These are phyloP conservation scores for Zoanthus solanderi DNA, from an alignment of 92 coral and sea anemone species.

Conservation along the genomic window DNA sequence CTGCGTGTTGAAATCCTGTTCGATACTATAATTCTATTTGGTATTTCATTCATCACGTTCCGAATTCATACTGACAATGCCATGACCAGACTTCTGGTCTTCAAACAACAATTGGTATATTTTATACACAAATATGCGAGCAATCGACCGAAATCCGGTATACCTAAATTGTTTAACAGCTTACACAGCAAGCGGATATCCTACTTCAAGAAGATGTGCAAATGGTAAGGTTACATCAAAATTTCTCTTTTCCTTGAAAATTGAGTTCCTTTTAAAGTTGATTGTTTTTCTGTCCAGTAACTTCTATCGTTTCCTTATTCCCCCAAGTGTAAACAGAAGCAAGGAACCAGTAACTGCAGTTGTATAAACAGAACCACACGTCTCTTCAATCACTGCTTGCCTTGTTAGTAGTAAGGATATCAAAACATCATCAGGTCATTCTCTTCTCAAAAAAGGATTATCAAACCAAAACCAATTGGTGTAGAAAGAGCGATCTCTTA, in stretches of 20 bases:
- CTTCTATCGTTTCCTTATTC: no score
- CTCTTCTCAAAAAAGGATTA: background rate
- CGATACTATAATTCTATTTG: no score
- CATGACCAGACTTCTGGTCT: background rate
- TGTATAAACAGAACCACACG: background rate
- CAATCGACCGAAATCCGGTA: no score
- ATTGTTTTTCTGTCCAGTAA: no score
- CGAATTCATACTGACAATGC: background rate
- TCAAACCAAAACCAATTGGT: background rate
- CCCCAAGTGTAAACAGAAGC: background rate
- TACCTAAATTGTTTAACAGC: no score
- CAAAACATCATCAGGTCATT: background rate
- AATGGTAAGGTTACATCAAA: no score
- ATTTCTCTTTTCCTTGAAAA: no score
- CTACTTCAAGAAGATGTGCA: no score
- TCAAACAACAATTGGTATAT: background rate
- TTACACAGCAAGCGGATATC: no score
- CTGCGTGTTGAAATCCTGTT: background rate
- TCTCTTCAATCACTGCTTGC: background rate
- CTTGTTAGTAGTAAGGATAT: background rate
- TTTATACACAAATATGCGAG: background rate
- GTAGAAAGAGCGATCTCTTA: background rate
- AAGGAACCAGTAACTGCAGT: background rate
- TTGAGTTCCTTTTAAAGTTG: no score
- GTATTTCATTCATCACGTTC: background rate